Percentiles rank a stretch among this genome's conserved stretches.
Evolutionary conservation across 2,113 vertebrate species (phyloP).

Genomic region (Trogon surrucura): DNA sequence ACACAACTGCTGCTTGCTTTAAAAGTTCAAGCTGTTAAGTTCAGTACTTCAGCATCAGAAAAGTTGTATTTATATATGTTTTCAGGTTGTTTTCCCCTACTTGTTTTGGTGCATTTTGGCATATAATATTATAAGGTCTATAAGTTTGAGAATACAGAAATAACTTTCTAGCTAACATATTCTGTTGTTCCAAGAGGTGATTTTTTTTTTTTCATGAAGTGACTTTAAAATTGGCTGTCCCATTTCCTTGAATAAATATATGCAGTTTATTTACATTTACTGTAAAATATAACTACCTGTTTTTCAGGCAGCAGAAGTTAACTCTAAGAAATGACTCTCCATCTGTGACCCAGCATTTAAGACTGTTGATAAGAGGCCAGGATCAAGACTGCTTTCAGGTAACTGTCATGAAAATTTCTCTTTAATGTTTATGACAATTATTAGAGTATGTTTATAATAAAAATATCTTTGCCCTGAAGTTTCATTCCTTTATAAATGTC

Average conservation of each 20-base stretch:
- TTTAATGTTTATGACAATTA: background rate
- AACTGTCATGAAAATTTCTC: background rate
- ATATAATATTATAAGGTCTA: background rate
- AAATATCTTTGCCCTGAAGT: background rate
- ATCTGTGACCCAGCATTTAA: constrained; percentile 82
- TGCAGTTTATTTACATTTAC: background rate
- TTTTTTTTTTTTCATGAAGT: background rate
- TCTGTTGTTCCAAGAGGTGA: background rate
- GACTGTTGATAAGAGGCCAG: constrained; percentile 90
- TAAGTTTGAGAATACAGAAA: background rate
- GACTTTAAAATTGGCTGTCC: background rate
- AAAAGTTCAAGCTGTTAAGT: background rate
- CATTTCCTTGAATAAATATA: background rate
- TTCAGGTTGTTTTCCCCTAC: background rate
- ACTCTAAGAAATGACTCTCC: constrained; percentile 89
- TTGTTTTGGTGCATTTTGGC: background rate
- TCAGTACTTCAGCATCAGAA: background rate
- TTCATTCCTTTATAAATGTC: background rate
- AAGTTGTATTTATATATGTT: background rate
- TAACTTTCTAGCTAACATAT: background rate
- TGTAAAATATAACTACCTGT: background rate
- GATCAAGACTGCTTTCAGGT: constrained; percentile 99
- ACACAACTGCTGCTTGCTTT: background rate
- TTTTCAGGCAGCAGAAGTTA: constrained; percentile 90
- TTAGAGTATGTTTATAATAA: background rate